Percentiles rank a stretch among this genome's conserved stretches.
Conservation (phyloP, 2,113 vertebrate species). For the Fregetta grallaria region DNA sequence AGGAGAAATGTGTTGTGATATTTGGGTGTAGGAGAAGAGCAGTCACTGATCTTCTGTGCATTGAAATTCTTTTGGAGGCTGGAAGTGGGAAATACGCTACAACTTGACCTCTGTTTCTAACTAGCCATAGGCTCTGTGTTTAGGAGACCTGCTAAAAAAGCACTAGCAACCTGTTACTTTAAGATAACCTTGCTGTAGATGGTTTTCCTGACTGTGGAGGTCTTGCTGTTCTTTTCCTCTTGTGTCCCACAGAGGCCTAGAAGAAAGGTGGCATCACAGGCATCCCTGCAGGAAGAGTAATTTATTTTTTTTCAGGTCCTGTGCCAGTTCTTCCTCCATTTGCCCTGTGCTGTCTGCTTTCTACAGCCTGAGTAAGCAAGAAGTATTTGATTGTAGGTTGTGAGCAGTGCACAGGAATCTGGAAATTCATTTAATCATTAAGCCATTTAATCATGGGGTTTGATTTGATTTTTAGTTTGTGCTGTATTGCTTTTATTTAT, state of each 20-base stretch:
- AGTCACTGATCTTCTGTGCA: not conserved
- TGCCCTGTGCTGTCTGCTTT: not conserved
- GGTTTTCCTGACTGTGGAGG: not conserved
- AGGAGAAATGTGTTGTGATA: not conserved
- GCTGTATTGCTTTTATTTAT: conserved; percentile 44
- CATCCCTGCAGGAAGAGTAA: not conserved
- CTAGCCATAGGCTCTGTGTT: not conserved
- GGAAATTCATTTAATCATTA: conserved; percentile 57
- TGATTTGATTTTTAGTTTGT: conserved; percentile 50
- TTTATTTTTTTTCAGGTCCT: not conserved
- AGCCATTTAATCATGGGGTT: not conserved
- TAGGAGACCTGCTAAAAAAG: not conserved
- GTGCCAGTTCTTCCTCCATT: not conserved
- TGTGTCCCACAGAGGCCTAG: not conserved
- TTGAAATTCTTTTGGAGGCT: not conserved
- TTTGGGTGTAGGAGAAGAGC: not conserved
- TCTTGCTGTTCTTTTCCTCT: not conserved
- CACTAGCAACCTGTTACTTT: not conserved
- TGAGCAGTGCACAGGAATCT: not conserved
- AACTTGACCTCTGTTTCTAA: not conserved
- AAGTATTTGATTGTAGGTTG: not conserved
- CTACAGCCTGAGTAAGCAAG: not conserved
- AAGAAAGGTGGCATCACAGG: not conserved
- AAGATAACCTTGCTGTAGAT: not conserved
- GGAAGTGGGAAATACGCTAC: not conserved